A percentile compares a stretch with the other conserved stretches of the same genome.
Evolutionary conservation across 2,797 vertebrate species (phyloP).

Genomic region (Gastrophryne carolinensis): DNA sequence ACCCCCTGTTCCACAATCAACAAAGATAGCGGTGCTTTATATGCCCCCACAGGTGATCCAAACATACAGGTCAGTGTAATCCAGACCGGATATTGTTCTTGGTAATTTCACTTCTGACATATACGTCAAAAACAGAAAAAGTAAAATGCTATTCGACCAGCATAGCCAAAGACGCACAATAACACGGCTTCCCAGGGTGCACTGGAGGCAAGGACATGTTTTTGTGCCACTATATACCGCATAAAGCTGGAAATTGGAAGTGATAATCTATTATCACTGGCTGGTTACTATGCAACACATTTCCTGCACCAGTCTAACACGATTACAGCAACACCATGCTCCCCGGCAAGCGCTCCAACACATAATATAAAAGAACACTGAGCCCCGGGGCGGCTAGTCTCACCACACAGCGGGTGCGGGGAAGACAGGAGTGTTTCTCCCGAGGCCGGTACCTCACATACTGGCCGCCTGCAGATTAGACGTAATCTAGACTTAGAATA

Average conservation of each 20-base stretch:
- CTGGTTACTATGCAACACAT: conserved; percentile 19
- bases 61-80: too few species aligned
- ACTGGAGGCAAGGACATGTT: background rate
- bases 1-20: too few species aligned
- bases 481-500: background rate
- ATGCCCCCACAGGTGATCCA: too few species aligned
- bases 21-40: too few species aligned
- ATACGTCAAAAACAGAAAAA: too few species aligned
- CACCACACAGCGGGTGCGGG: background rate
- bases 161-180: background rate
- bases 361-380: conserved; percentile 16
- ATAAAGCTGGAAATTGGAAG: conserved; percentile 8
- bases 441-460: background rate
- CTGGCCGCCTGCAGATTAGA: background rate
- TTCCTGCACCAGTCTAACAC: background rate
- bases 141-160: too few species aligned
- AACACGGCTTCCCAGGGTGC: background rate
- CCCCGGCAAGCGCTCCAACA: conserved; percentile 2
- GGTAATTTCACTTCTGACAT: too few species aligned
- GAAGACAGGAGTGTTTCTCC: background rate
- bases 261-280: conserved; percentile 10
- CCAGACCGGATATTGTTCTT: too few species aligned
- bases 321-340: background rate
- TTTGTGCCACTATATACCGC: background rate
- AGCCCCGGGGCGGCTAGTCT: background rate